Base-by-base conservation (phyloP, 1,140 invertebrate genomes). In the Apis florea region DNA sequence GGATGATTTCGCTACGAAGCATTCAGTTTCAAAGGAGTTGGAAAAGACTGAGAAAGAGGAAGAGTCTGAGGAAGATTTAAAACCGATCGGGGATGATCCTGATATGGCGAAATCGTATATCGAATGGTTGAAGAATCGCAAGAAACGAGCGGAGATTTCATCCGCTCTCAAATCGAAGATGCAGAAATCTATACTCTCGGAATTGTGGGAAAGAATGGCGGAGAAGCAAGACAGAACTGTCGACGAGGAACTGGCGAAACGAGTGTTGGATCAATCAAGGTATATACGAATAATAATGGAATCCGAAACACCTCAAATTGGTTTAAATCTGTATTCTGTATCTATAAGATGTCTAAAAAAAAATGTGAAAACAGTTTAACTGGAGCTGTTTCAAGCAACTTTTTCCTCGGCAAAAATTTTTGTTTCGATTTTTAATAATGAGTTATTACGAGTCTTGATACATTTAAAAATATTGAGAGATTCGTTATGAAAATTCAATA, bases 231-330 rank as follows among this genome's bases (percentile, higher is more conserved):
- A 95, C 79, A 85, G 86, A 64, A 90, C 93, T 70, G 88, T 95
- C 31, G 93, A 95, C 82, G 91, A 90, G 59, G 89, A 93, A n/a
- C 89, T 95, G 21, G 93, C 93, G 0, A 92, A 93, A 76, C 95
- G 94, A 83, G 92, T 95, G 8, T 88, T 95, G 83, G 94, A 94
- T 84, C 93, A 96, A 72, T 95, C 95, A 4, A 92, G 94, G 31
- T 40, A n/a, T n/a, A n/a, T n/a, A 40, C 31, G 31, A 40, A 40
- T 40, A 40, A 5, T 40, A 40, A 40, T 31, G 31, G 31, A 31
- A 31, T 31, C 4, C 0, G 31, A 40, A 40, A 40, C 31, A 40
- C 31, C 5, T 40, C 31, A 5, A 40, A 40, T 40, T 3, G 5
- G 31, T 40, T 40, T 40, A 40, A 40, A 40, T 40, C 31, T 40